Base-by-base conservation (phyloP, 1,140 invertebrate genomes). In the Drosophila carrolli region DNA sequence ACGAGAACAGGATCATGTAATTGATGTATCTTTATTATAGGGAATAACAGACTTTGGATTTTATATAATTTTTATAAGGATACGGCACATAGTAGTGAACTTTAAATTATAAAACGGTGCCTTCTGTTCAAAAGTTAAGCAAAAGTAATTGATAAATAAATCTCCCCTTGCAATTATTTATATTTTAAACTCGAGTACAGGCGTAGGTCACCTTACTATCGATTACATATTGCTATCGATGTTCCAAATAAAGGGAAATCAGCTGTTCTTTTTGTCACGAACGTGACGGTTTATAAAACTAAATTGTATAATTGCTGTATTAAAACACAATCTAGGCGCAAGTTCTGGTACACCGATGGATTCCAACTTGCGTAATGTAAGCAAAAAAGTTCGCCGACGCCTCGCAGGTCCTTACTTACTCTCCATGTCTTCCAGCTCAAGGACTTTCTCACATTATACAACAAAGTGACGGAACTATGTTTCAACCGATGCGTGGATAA, bases 371-470 rank as follows among this genome's bases (percentile, higher is more conserved):
- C 84, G 84, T 50, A 88, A 88, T 51, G 84, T 88, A 89, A 61
- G 82, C 14, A 2, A 8, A 8, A 2, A n/a, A 7, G 11, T 11
- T 14, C 9, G 2, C 13, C 13, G 6, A 16, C 2, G 6, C 5
- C 1, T 5, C 9, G 3, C 23, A 23, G 23, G 37, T 1, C 14
- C 13, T 0, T n/a, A 5, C 29, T 19, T 5, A 40, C 47, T 5
- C n/a, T 16, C 11, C 6, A 35, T 32, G 27, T 27, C 19, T 41
- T 66, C 5, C 90, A 96, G 95, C 96, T 98, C 78, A 95, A 95
- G 93, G 97, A 98, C 77, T 98, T 98, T 91, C 93, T 98, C 37
- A 93, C 95, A 60, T 96, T 96, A 10, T 98, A 97, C 92, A 98
- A 98, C 92, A 97, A 96, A 94, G 93, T 98, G 59, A 96, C 97